Base-by-base conservation (phyloP, 2,113 vertebrate genomes). In the Todiramphus chloris region DNA sequence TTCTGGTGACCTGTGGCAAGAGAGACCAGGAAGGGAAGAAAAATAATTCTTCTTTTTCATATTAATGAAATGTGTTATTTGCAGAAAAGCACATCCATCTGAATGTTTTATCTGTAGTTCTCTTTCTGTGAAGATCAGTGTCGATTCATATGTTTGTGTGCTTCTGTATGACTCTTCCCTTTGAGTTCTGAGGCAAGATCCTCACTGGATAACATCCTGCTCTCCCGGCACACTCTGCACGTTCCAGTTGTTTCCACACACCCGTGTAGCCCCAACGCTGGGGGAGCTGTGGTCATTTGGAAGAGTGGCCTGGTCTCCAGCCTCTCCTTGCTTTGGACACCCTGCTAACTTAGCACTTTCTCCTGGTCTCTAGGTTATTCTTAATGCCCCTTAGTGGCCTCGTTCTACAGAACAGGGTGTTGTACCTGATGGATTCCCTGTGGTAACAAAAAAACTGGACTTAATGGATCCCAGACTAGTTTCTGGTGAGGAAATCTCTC, bases 181-280 rank as follows among this genome's bases (percentile, higher is more conserved):
- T 43, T 43, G 16, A 33, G 41, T 88, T 83, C 51, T 50, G 23
- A 66, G 31, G 48, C 20, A 35, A 35, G 17, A 21, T 24, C 41
- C 83, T 44, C 39, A 19, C 10, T 44, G 14, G 41, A 27, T 67
- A 7, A 62, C 10, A 6, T 37, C 33, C 27, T 13, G 17, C 30
- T 77, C 60, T 83, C 66, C n/a, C 19, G 53, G 70, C 11, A 16
- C 30, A 17, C n/a, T 69, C 74, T 33, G 28, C 33, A 31, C 55
- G 25, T 33, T 37, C 0, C 10, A 51, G 15, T 60, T n/a, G 33
- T 41, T 46, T 31, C 37, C 30, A 56, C 12, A 6, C 1, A 1
- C 13, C 6, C 8, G 4, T 20, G 21, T 16, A 51, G 41, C 31
- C 41, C 33, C 53, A 27, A 12, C 44, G 13, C 7, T 62, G 25